Base-by-base conservation (phyloP, 2,113 vertebrate genomes). In the Telmatochromis sp. region DNA sequence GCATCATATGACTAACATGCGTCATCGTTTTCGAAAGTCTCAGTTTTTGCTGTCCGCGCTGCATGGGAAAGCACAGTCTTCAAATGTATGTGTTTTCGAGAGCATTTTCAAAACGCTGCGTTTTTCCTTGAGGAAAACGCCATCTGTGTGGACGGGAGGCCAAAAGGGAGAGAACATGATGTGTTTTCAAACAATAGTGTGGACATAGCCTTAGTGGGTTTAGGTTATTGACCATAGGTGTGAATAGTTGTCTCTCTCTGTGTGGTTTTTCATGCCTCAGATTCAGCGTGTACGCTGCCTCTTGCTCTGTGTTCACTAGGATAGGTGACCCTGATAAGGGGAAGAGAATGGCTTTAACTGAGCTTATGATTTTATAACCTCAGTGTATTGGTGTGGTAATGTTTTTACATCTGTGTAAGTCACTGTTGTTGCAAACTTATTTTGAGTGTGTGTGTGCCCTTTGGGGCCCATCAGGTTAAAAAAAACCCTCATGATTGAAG, bases 341-440 rank as follows among this genome's bases (percentile, higher is more conserved):
- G 57, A 33, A 60, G 57, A 60, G 57, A 60, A 60, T 60, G 2
- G 15, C 15, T 19, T 33, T 63, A 63, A 19, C 58, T 33, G 7
- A 63, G 15, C 28, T 33, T 19, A 63, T 31, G 33, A 57, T 87
- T 89, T 84, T 82, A 89, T 84, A 53, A 86, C 57, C 63, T 88
- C 50, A 11, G 26, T 55, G 63, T 80, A 45, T 7, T 78, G 71
- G 71, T 63, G 13, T 7, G 6, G 31, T 58, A 15, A 40, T 80
- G 12, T 55, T 63, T 45, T 57, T 54, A 47, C 17, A 8, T 26
- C 53, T 17, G 12, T 71, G 15, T 19, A 60, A 33, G 57, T 33
- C 57, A 60, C 8, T 6, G 28, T 10, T 60, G 28, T 60, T 60
- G 15, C 28, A 60, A 33, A 60, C 15, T 60, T 60, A 33, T 60